phyloP scores from a whole-genome alignment of 1,140 invertebrate genomes.

The Aphelinus atriplicis region DNA sequence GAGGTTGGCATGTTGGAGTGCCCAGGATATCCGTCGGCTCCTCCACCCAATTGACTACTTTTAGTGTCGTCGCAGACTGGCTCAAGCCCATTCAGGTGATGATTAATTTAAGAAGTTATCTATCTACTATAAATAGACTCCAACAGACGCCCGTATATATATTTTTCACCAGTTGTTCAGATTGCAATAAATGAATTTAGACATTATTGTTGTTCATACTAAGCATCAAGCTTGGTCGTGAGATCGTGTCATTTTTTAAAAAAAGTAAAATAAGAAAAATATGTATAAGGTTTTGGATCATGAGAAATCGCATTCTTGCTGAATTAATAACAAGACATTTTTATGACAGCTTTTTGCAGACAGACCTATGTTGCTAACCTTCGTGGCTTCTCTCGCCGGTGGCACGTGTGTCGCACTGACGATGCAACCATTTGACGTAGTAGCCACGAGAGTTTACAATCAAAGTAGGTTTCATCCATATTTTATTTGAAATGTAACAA shows the following conservation, averaged over 20 bases:
- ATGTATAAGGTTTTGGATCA: too few relatives aligned
- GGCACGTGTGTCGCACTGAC: slow-evolving; percentile 82
- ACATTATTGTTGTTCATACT: too few relatives aligned
- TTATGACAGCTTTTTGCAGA: slow-evolving; percentile 65
- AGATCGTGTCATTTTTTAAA: too few relatives aligned
- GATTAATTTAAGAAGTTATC: too few relatives aligned
- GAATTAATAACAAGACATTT: neutral
- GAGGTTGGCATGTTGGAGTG: slow-evolving; percentile 78
- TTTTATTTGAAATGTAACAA: neutral
- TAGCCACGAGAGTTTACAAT: slow-evolving; percentile 90
- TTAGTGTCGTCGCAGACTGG: slow-evolving; percentile 74
- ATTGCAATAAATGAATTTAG: too few relatives aligned
- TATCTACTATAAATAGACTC: too few relatives aligned
- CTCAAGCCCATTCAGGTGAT: slow-evolving; percentile 66
- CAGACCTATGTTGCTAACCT: slow-evolving; percentile 75
- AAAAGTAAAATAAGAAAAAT: too few relatives aligned
- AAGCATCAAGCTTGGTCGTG: too few relatives aligned
- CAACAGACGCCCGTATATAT: too few relatives aligned
- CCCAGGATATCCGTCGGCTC: slow-evolving; percentile 87
- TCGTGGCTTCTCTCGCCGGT: slow-evolving; percentile 81
- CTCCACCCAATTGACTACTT: slow-evolving; percentile 85
- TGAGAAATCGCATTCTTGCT: too few relatives aligned
- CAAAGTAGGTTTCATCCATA: slow-evolving; percentile 71
- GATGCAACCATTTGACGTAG: slow-evolving; percentile 91
- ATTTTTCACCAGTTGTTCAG: too few relatives aligned